Percentiles rank a stretch among this genome's conserved stretches.
These are phyloP conservation scores for Triops cancriformis DNA, from an alignment of 1,140 invertebrate genomes.

Conservation along the genomic window DNA sequence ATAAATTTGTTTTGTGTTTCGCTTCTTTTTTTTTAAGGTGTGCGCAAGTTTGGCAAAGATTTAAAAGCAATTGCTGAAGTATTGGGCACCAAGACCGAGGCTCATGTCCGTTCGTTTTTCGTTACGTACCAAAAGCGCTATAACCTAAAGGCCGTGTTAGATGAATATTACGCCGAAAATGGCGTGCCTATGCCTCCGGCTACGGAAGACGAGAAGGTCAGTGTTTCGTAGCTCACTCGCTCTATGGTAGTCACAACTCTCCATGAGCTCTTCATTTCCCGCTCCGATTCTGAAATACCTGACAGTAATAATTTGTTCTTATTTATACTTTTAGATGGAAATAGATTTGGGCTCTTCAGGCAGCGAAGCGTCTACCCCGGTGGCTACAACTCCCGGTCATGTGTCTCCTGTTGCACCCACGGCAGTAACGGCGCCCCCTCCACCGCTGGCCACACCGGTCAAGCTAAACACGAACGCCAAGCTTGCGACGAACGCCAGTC, in stretches of 20 bases:
- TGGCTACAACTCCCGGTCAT: neutral
- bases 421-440: neutral
- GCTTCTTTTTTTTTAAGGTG: slow-evolving; percentile 41
- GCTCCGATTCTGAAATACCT: too few relatives aligned
- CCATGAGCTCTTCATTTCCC: neutral
- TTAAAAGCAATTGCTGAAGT: slow-evolving; percentile 92
- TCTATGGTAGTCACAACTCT: neutral
- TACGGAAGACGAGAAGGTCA: slow-evolving; percentile 46
- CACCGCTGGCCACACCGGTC: neutral
- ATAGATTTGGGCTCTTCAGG: slow-evolving; percentile 4
- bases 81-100: slow-evolving; percentile 88
- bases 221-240: neutral
- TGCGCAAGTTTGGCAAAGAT: slow-evolving; percentile 90
- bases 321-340: neutral
- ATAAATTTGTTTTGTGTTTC: slow-evolving; percentile 7
- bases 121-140: slow-evolving; percentile 80
- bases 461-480: neutral
- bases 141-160: slow-evolving; percentile 79
- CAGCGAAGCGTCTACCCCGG: neutral
- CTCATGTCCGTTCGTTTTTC: slow-evolving; percentile 82
- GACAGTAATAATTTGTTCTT: too few relatives aligned
- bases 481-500: neutral
- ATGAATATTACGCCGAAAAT: slow-evolving; percentile 76
- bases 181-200: slow-evolving; percentile 43
- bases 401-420: neutral